Evolutionary conservation across 2,888 invertebrate genomes (phyloP).

Genomic region (Tetranychus truncatus): DNA sequence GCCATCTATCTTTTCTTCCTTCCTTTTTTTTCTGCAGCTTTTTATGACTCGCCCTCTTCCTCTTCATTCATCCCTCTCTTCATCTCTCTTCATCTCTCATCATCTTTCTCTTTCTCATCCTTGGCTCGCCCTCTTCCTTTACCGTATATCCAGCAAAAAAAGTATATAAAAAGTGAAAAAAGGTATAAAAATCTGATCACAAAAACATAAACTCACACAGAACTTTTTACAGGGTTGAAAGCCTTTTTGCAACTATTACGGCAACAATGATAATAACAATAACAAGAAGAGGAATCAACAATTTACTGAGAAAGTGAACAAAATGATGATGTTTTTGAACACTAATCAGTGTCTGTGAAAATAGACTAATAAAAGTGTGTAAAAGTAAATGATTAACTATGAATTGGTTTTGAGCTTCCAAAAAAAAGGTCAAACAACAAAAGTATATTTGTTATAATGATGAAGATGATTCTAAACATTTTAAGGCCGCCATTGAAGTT

Average conservation of each 20-base stretch:
- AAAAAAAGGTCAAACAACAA: no score
- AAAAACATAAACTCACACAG: neutral
- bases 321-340: neutral
- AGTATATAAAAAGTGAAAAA: neutral
- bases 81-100: neutral
- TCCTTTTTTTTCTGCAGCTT: neutral
- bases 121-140: neutral
- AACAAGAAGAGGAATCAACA: neutral
- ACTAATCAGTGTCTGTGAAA: neutral
- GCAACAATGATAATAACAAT: neutral
- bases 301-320: neutral
- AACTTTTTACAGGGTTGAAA: neutral
- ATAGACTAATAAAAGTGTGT: neutral
- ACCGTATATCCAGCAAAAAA: neutral
- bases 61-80: conserved; percentile 6
- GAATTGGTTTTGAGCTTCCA: no score
- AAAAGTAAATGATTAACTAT: neutral
- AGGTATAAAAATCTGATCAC: neutral
- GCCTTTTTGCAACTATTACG: no score
- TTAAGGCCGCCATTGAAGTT: no score
- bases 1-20: conserved; percentile 3
- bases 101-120: neutral
- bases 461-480: no score
- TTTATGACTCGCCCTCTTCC: neutral
- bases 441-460: no score